phyloP scores from a whole-genome alignment of 2,888 invertebrate genomes.

The Drosophila mimetica region DNA sequence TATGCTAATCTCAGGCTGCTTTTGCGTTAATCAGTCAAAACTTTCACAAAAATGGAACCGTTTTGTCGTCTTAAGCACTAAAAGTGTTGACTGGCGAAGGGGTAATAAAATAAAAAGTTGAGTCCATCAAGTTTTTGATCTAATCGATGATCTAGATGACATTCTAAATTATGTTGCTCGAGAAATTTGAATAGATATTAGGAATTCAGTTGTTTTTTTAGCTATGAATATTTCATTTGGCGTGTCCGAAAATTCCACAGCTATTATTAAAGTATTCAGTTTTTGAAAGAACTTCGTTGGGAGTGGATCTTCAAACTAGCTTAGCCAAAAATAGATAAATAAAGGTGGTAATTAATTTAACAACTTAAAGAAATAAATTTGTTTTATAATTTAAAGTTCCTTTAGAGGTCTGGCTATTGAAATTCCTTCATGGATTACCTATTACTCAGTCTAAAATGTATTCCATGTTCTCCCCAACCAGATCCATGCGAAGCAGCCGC shows the following conservation, averaged over 20 bases:
- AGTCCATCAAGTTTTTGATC: slow-evolving; percentile 7
- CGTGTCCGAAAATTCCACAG: not conserved
- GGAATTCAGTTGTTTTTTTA: not conserved
- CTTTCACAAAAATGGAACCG: slow-evolving; percentile 68
- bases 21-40: slow-evolving; percentile 58
- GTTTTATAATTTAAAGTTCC: too few relatives aligned
- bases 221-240: not conserved
- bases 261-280: not conserved
- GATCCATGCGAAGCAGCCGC: slow-evolving; percentile 83
- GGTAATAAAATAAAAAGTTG: slow-evolving; percentile 8
- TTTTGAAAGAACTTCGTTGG: not conserved
- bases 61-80: slow-evolving; percentile 54
- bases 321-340: too few relatives aligned
- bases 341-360: too few relatives aligned
- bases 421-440: too few relatives aligned
- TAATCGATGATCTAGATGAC: slow-evolving; percentile 4
- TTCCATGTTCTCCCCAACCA: slow-evolving; percentile 22
- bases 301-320: not conserved
- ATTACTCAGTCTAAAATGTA: too few relatives aligned
- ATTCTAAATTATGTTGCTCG: not conserved
- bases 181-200: not conserved
- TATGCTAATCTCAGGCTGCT: slow-evolving; percentile 48
- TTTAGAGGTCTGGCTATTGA: too few relatives aligned
- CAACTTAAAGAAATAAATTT: too few relatives aligned
- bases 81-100: slow-evolving; percentile 14